Percentiles rank a stretch among this genome's conserved stretches.
Evolutionary conservation across 2,888 invertebrate genomes (phyloP).

Genomic region (Leucoptera coffeella): DNA sequence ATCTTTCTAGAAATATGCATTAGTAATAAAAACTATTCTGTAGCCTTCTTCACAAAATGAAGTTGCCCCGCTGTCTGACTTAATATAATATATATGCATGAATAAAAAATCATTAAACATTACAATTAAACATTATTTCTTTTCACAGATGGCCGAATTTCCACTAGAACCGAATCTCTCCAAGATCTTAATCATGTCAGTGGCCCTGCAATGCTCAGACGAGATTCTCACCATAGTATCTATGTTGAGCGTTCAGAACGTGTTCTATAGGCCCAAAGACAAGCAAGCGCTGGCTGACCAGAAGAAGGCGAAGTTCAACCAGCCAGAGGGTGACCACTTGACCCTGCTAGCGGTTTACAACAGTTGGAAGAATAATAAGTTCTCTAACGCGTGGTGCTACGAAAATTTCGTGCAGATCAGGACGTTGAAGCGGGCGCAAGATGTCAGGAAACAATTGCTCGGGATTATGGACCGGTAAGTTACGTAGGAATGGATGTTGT

Average conservation of each 20-base stretch:
- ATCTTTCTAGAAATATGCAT: no score
- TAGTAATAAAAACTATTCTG: no score
- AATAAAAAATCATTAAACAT: no score
- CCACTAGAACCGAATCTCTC: conserved; percentile 96
- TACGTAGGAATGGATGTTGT: no score
- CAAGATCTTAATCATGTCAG: conserved; percentile 99
- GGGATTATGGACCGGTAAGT: conserved; percentile 93
- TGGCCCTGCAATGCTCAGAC: conserved; percentile 94
- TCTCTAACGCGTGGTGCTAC: conserved; percentile 98
- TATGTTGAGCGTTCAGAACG: conserved; percentile 98
- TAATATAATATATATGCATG: no score
- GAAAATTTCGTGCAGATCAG: conserved; percentile 98
- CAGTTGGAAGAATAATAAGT: conserved; percentile 99
- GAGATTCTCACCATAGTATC: conserved; percentile 98
- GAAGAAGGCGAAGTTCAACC: conserved; percentile 99
- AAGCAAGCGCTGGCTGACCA: conserved; percentile 97
- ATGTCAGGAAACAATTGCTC: conserved; percentile 93
- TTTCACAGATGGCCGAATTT: conserved; percentile 93
- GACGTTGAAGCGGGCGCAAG: conserved; percentile 94
- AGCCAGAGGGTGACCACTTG: conserved; percentile 96
- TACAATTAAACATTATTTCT: not conserved
- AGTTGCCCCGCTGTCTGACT: no score
- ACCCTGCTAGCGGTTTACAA: conserved; percentile 98
- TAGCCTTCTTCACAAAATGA: no score
- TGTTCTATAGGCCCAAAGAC: conserved; percentile 87